Evolutionary conservation across 2,888 invertebrate genomes (phyloP), one percentile per base, ranked within the genome.

Genomic region (Eupithecia abbreviata): DNA sequence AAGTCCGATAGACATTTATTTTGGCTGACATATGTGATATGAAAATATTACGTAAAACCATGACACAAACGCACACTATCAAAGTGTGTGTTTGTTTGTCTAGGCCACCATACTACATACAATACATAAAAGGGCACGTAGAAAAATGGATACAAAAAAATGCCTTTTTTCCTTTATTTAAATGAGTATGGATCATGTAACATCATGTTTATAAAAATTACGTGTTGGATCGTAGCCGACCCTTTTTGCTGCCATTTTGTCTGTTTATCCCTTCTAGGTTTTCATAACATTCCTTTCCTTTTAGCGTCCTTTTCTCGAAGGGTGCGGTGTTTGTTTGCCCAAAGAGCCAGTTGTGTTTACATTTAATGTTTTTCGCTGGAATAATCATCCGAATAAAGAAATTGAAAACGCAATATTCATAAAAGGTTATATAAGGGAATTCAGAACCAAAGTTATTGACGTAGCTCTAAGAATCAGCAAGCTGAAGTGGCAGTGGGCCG

Each of bases 251-350:
- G 58, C 58, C 18, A 58, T 58, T 58, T 18, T 12, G 30, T 62
- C 30, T 62, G 62, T 62, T 62, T 62, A 62, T 18, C 62, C 62
- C 30, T 62, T 62, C 62, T 62, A 62, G 62, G 62, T 62, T 62
- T 30, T 62, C 62, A 30, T 62, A 62, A 62, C 62, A 18, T 62
- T 62, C 62, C 10, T 18, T 62, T 62, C 62, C 30, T 30, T 62
- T 62, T 62, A 62, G 18, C 62, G 30, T 30, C 62, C 62, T 62
- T 62, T 62, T 62, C n/a, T 12, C 12, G 10, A 18, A 62, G 12
- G 62, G 62, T 62, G 9, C 58, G 18, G 58, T 30, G 62, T 62
- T 62, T 62, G 10, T 62, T 62, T 30, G 58, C 15, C 4, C 58
- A 10, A 18, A 30, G 30, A 62, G 30, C 62, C 62, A 62, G 62